These are phyloP conservation scores for Anoplius nigerrimus DNA, from an alignment of 2,888 invertebrate genomes.

Conservation along the genomic window DNA sequence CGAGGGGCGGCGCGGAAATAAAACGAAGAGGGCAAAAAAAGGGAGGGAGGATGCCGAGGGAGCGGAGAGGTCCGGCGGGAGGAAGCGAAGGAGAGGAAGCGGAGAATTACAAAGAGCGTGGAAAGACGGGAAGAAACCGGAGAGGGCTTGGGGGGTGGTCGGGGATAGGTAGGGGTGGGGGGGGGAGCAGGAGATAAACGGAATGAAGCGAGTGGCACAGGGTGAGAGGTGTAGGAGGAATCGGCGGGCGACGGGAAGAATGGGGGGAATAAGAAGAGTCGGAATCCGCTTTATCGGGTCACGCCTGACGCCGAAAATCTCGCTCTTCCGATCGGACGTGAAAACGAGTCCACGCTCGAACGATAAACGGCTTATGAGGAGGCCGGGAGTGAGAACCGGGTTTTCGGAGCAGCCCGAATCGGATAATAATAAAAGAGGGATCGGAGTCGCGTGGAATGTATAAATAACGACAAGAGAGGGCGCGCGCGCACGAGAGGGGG, in stretches of 20 bases:
- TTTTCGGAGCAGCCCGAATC: too few species aligned
- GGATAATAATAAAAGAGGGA: conserved; percentile 28
- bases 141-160: conserved; percentile 12
- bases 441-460: conserved; percentile 36
- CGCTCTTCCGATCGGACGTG: conserved; percentile 38
- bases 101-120: conserved; percentile 4
- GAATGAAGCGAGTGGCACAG: not conserved
- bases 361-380: conserved; percentile 42
- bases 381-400: not conserved
- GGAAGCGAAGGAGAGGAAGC: not conserved
- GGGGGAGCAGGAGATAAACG: not conserved
- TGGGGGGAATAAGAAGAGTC: conserved; percentile 16
- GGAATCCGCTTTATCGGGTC: conserved; percentile 27
- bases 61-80: conserved; percentile 14
- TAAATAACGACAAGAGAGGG: conserved; percentile 36
- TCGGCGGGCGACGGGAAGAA: not conserved
- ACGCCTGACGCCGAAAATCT: conserved; percentile 45
- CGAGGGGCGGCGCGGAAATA: not conserved
- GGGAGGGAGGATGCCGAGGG: conserved; percentile 20
- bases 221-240: too few species aligned
- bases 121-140: not conserved
- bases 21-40: conserved; percentile 1
- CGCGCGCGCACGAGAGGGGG: too few species aligned
- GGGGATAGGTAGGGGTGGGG: not conserved
- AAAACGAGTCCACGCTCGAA: conserved; percentile 32